Conservation (phyloP, 2,797 vertebrate species). For the Miichthys miiuy region DNA sequence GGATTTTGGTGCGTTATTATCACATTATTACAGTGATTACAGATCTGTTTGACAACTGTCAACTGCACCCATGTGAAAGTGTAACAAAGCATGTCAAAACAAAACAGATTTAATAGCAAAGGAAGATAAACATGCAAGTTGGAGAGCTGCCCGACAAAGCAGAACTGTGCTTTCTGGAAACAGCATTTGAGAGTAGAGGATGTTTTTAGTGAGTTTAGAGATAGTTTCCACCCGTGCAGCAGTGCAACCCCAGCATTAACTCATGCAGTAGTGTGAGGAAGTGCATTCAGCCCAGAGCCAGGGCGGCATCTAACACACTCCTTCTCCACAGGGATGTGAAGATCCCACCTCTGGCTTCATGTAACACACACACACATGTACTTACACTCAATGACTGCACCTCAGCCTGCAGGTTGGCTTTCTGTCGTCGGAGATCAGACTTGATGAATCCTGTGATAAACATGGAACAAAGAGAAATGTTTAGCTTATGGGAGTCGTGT, state of each 20-base stretch:
- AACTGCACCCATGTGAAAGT: conserved; percentile 10
- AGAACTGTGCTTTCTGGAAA: conserved; percentile 21
- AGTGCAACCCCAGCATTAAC: background rate
- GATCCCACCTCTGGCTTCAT: conserved; percentile 30
- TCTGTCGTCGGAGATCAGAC: conserved; percentile 92
- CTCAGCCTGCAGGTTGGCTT: conserved; percentile 83
- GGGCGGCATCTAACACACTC: conserved; percentile 23
- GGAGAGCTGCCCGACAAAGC: conserved; percentile 45
- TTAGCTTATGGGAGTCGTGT: background rate
- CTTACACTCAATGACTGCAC: conserved; percentile 83
- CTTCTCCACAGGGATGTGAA: conserved; percentile 4
- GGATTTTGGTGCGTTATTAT: background rate
- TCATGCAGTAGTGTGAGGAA: conserved; percentile 27
- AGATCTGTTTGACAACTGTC: conserved; percentile 33
- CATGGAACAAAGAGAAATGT: background rate
- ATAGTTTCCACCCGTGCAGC: conserved; percentile 23
- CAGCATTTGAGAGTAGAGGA: background rate
- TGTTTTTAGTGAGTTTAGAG: conserved; percentile 21
- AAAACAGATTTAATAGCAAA: background rate
- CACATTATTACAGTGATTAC: background rate
- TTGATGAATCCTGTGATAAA: conserved; percentile 90
- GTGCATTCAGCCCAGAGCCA: conserved; percentile 11
- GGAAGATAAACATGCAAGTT: background rate
- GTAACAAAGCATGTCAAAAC: background rate
- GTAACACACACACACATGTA: conserved; percentile 61